Percentiles rank a stretch among this genome's conserved stretches.
Conservation (phyloP, 2,113 vertebrate genomes). For the Corydoras sp. region DNA sequence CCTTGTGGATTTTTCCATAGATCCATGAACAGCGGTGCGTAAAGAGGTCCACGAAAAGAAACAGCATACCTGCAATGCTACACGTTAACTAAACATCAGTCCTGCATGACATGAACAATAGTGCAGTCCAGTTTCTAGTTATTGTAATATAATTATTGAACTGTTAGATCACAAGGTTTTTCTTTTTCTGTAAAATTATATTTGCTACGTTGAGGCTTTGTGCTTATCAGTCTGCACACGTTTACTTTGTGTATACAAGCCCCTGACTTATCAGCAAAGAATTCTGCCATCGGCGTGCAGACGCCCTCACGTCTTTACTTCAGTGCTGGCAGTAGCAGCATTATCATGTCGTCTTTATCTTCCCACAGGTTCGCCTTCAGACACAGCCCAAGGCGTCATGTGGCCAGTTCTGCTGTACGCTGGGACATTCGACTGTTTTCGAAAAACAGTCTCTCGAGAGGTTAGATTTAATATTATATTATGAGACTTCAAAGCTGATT, state of each 20-base stretch:
- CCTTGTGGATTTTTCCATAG: no score
- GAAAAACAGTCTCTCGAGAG: conserved; percentile 67
- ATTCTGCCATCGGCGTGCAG: not conserved
- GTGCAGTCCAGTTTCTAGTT: no score
- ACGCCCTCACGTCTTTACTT: not conserved
- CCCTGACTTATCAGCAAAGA: conserved; percentile 16
- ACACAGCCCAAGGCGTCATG: conserved; percentile 59
- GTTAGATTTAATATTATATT: conserved; percentile 35
- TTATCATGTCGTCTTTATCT: not conserved
- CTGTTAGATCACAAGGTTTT: no score
- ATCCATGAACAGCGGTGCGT: no score
- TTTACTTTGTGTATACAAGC: conserved; percentile 16
- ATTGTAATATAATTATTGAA: no score
- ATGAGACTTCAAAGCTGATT: no score
- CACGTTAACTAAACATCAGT: no score
- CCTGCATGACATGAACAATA: no score
- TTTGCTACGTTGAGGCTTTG: not conserved
- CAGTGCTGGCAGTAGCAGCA: not conserved
- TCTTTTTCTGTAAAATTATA: no score
- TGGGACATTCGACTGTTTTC: conserved; percentile 65
- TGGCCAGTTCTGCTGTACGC: conserved; percentile 51
- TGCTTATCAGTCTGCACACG: conserved; percentile 15
- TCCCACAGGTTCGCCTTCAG: conserved; percentile 65
- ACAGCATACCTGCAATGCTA: no score
- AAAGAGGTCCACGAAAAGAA: no score